Conservation (phyloP, 92 coral and sea anemone genomes). For the Muricea muricata region DNA sequence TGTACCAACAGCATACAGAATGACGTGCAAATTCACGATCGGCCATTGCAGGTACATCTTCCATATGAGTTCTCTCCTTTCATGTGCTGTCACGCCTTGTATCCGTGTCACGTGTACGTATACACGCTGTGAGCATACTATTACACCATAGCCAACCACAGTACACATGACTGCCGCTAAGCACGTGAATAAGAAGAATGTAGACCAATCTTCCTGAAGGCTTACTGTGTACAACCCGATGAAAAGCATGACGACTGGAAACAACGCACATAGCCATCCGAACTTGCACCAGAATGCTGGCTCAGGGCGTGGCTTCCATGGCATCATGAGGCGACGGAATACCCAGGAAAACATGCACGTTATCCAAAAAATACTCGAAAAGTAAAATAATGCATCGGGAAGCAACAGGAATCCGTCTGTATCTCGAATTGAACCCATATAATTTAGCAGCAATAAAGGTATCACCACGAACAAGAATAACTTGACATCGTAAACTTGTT, state of each 20-base stretch:
- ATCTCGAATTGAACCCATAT: constrained; percentile 87
- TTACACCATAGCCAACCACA: constrained; percentile 38
- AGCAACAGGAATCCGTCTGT: constrained; percentile 77
- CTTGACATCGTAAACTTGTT: constrained; percentile 74
- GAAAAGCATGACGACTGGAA: constrained; percentile 80
- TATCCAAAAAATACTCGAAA: constrained; percentile 74
- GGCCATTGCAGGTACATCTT: constrained; percentile 37
- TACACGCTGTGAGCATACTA: constrained; percentile 11
- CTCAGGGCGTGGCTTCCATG: constrained; percentile 51
- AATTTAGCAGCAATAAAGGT: constrained; percentile 85
- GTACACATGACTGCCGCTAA: constrained; percentile 78
- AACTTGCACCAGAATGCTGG: constrained; percentile 39
- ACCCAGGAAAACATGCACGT: constrained; percentile 81
- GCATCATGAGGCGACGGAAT: constrained; percentile 71
- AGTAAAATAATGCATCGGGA: constrained; percentile 79
- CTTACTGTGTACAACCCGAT: constrained; percentile 71
- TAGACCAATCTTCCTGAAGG: constrained; percentile 75
- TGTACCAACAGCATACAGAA: constrained; percentile 57
- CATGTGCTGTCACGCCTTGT: neutral
- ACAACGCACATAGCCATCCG: constrained; percentile 59
- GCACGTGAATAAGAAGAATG: constrained; percentile 93
- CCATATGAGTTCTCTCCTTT: neutral
- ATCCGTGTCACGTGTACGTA: neutral
- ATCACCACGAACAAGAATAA: constrained; percentile 92
- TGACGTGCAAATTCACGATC: constrained; percentile 70